Base-by-base conservation (phyloP, 2,113 vertebrate genomes). In the Corythornis vintsioides region DNA sequence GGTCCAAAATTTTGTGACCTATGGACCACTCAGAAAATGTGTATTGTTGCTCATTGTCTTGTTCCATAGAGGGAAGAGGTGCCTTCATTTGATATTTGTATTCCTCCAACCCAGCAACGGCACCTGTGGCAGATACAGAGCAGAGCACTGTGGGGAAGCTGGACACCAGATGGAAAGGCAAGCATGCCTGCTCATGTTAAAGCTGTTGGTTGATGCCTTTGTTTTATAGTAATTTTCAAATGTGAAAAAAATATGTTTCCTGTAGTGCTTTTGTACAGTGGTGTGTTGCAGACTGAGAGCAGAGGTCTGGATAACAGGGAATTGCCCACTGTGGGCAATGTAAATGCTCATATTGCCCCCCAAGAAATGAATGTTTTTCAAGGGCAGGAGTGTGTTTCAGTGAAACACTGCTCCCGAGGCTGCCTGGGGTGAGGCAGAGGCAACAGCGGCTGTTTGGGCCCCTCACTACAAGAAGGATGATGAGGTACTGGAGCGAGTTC, bases 31-130 rank as follows among this genome's bases (percentile, higher is more conserved):
- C 17, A 66, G 21, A 8, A 29, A 35, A 47, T 2, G 9, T 10
- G 14, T 15, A 11, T 25, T 74, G 29, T 15, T 63, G 4, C 48
- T 67, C 0, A 0, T 17, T 81, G 38, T 29, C 63, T 43, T 56
- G 10, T 50, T 50, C n/a, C 2, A 0, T 3, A n/a, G 13, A 10
- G 11, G 3, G 35, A 66, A 50, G 13, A 11, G 6, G 2, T 29
- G 31, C 13, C 31, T 84, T 40, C 2, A 0, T 42, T 59, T 60
- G 9, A 1, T 33, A 16, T 24, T 73, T 73, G 50, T 9, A 18
- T 88, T 85, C 24, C 13, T 48, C 43, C 26, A n/a, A 1, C 14
- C 33, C 64, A 57, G 29, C 45, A 43, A 56, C 0, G 1, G 10
- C 15, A 29, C 31, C 31, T 9, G 48, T 13, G 35, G 26, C 20